These are phyloP conservation scores for Erebia aethiops DNA, from an alignment of 2,888 invertebrate species.

Conservation along the genomic window DNA sequence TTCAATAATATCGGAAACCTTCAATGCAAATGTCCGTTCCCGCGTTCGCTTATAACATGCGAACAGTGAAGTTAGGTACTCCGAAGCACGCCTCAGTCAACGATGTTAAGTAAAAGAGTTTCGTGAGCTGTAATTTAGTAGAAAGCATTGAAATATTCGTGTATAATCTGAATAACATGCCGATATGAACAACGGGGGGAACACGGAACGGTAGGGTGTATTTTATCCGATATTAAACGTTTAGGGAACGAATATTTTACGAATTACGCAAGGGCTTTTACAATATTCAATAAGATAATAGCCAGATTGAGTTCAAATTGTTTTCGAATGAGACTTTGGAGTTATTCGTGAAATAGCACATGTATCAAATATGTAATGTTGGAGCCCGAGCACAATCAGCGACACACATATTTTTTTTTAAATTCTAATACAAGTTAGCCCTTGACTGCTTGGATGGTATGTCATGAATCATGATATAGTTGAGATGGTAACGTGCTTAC, in stretches of 20 bases:
- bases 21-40: conserved; percentile 34
- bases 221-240: conserved; percentile 83
- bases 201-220: conserved; percentile 71
- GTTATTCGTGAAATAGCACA: conserved; percentile 11
- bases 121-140: conserved; percentile 81
- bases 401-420: no score
- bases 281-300: conserved; percentile 75
- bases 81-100: conserved; percentile 53
- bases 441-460: no score
- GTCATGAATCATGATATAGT: no score
- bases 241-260: conserved; percentile 78
- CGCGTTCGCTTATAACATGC: conserved; percentile 51
- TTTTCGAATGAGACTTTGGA: conserved; percentile 11
- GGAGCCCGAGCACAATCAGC: no score
- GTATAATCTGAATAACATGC: conserved; percentile 83
- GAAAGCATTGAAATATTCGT: conserved; percentile 83
- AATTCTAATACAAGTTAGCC: no score
- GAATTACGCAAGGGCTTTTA: conserved; percentile 73
- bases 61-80: conserved; percentile 38
- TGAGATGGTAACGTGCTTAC: no score
- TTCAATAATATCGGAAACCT: conserved; percentile 34
- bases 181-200: conserved; percentile 83
- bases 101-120: conserved; percentile 77
- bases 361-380: no score
- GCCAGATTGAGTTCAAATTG: conserved; percentile 45